phyloP scores from a whole-genome alignment of 2,797 vertebrate genomes.

The Megalops cyprinoides region DNA sequence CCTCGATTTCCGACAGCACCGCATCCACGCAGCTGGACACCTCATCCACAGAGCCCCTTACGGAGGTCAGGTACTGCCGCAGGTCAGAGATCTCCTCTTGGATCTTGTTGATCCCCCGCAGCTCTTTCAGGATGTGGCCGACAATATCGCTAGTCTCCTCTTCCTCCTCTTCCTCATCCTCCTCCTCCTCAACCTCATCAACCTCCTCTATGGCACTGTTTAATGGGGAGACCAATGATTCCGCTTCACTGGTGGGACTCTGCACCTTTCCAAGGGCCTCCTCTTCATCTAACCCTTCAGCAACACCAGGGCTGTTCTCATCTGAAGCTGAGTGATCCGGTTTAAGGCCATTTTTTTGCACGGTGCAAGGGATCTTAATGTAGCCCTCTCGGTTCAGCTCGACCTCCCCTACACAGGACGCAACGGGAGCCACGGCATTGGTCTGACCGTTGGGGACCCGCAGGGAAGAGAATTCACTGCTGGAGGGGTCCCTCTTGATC shows the following conservation, averaged over 20 bases:
- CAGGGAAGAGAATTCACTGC: slow-evolving; percentile 49
- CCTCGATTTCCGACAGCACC: slow-evolving; percentile 76
- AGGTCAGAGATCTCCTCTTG: slow-evolving; percentile 81
- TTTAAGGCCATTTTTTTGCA: slow-evolving; percentile 61
- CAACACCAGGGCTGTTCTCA: slow-evolving; percentile 39
- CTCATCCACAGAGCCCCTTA: slow-evolving; percentile 79
- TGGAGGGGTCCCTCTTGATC: slow-evolving; percentile 61
- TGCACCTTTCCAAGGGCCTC: not conserved
- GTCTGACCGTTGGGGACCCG: slow-evolving; percentile 62
- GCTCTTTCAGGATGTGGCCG: slow-evolving; percentile 79
- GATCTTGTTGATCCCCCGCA: slow-evolving; percentile 80
- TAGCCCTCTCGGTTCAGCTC: slow-evolving; percentile 79
- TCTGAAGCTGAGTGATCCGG: slow-evolving; percentile 33
- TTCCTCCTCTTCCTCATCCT: slow-evolving; percentile 52
- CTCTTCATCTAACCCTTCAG: slow-evolving; percentile 15
- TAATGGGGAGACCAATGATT: slow-evolving; percentile 61
- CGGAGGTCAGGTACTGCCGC: slow-evolving; percentile 76
- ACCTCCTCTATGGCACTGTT: slow-evolving; percentile 53
- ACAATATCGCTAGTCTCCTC: slow-evolving; percentile 76
- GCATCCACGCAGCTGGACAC: slow-evolving; percentile 81
- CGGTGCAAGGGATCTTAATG: slow-evolving; percentile 74
- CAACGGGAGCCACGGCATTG: slow-evolving; percentile 41
- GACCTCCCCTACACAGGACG: slow-evolving; percentile 74
- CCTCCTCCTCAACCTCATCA: slow-evolving; percentile 58
- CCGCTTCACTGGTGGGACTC: slow-evolving; percentile 49